Evolutionary conservation across 2,888 invertebrate species (phyloP).

Genomic region (Hyppa rectilinea): DNA sequence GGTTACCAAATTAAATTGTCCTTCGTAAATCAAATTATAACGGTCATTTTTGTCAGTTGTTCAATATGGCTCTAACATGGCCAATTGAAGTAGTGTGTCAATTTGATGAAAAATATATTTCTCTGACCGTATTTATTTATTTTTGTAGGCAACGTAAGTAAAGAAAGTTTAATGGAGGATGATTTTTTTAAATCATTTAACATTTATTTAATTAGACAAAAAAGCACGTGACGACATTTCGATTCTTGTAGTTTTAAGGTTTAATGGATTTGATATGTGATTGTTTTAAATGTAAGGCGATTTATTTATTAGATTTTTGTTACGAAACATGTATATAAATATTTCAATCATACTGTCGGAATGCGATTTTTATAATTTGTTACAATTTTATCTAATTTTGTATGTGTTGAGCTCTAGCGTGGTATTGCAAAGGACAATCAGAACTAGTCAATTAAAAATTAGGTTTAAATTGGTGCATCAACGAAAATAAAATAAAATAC

Average conservation of each 20-base stretch:
- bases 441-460: constrained; percentile 42
- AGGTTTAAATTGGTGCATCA: constrained; percentile 22
- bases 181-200: constrained; percentile 37
- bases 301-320: constrained; percentile 66
- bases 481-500: constrained; percentile 16
- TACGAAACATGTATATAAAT: constrained; percentile 35
- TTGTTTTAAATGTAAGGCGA: constrained; percentile 64
- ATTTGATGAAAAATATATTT: background rate
- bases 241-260: constrained; percentile 56
- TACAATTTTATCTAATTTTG: constrained; percentile 43
- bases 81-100: background rate
- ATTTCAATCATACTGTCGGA: constrained; percentile 41
- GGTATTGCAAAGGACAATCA: constrained; percentile 22
- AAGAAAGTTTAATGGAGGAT: constrained; percentile 12
- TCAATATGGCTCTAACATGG: background rate
- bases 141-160: constrained; percentile 45
- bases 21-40: background rate
- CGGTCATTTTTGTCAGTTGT: background rate
- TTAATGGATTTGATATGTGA: constrained; percentile 69
- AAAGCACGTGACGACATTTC: constrained; percentile 44
- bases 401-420: constrained; percentile 41
- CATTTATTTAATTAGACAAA: constrained; percentile 31
- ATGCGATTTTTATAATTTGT: constrained; percentile 57
- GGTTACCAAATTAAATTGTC: too few species aligned
- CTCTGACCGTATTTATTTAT: constrained; percentile 41